Evolutionary conservation across 2,797 vertebrate genomes (phyloP).

Genomic region (Hippocampus kuda): DNA sequence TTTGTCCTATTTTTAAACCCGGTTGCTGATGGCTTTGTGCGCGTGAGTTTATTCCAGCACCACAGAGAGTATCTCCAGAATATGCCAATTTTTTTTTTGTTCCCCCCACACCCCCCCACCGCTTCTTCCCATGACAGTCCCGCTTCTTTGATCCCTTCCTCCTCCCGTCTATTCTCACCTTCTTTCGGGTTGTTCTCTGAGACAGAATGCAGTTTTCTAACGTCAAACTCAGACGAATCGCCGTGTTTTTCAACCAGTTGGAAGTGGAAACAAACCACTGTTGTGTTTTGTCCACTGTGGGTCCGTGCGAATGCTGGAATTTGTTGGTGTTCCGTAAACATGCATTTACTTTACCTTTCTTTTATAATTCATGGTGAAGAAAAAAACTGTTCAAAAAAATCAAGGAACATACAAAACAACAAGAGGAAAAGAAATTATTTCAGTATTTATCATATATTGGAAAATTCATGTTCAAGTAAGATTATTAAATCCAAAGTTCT

Average conservation of each 20-base stretch:
- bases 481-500: not conserved
- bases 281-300: not conserved
- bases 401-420: not conserved
- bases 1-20: conserved; percentile 52
- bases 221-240: conserved; percentile 9
- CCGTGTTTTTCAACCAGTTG: not conserved
- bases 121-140: conserved; percentile 60
- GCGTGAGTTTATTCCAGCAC: conserved; percentile 37
- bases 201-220: conserved; percentile 20
- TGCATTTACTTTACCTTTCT: not conserved
- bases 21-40: conserved; percentile 26
- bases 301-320: not conserved
- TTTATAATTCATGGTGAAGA: not conserved
- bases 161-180: conserved; percentile 41
- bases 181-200: conserved; percentile 47
- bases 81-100: conserved; percentile 19
- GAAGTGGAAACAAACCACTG: not conserved
- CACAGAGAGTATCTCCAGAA: conserved; percentile 62
- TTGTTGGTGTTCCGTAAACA: not conserved
- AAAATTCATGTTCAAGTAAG: no score
- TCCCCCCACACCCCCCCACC: conserved; percentile 21
- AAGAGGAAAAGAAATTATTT: not conserved
- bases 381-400: not conserved
- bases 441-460: not conserved
- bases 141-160: conserved; percentile 60